Base-by-base conservation (phyloP, 2,797 vertebrate species). In the Fistularia commersonii region DNA sequence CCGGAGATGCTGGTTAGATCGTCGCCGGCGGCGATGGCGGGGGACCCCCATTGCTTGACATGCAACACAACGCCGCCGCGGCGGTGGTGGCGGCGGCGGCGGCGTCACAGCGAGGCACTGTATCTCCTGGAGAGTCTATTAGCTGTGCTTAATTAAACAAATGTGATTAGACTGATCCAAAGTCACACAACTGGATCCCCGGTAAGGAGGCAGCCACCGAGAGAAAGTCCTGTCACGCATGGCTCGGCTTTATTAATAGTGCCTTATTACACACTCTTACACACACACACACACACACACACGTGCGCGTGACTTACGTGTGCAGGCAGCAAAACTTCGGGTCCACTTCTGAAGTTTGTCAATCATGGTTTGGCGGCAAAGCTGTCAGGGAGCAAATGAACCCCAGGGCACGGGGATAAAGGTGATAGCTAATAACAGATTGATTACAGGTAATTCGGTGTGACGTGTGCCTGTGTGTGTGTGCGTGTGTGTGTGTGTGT, bases 71-170 rank as follows among this genome's bases (percentile, higher is more conserved):
- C 39, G 70, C 23, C 4, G 23, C 68, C 8, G 49, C 53, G 48
- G 45, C 41, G 53, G 45, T n/a, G n/a, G n/a, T n/a, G n/a, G n/a
- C n/a, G n/a, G 23, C 68, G 8, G 49, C 53, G 48, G 45, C 41
- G 53, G 45, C 60, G 60, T 80, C 87, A 61, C 83, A 85, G 81
- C 57, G 66, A 85, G 82, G 84, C 83, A 43, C 76, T 72, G 54
- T 59, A 67, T 83, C 84, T 88, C 74, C 82, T 75, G 77, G 83
- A 84, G 81, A 84, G 88, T 85, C 81, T 83, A 87, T 91, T 90
- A 90, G 84, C 86, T 67, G 80, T 83, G 84, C 87, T 84, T 88
- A 90, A 91, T 90, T 89, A 89, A 84, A 86, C 87, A 85, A 88
- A 89, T 85, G 83, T 78, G 83, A 90, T 90, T 86, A 89, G 82